Evolutionary conservation across 35 echinoderm and acorn worm species (phyloP).

Genomic region (Hemicentrotus pulcherrimus): DNA sequence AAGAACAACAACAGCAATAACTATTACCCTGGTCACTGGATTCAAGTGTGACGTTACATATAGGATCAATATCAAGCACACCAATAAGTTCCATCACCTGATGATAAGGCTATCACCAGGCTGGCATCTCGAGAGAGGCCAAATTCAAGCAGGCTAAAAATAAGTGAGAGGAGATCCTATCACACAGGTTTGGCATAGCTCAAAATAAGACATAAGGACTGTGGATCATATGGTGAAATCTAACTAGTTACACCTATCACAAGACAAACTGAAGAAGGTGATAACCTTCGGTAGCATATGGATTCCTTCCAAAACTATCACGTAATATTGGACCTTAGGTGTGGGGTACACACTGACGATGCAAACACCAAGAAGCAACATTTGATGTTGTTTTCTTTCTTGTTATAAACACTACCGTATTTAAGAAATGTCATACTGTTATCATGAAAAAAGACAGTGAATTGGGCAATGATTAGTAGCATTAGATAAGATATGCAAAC

Average conservation of each 20-base stretch:
- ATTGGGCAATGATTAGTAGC: not conserved
- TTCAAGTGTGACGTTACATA: too few relatives aligned
- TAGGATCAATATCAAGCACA: not conserved
- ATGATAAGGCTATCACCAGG: not conserved
- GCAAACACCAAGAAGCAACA: not conserved
- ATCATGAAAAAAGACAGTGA: not conserved
- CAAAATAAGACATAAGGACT: not conserved
- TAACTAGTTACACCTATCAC: not conserved
- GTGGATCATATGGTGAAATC: not conserved
- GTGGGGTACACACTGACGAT: not conserved
- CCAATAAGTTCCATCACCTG: not conserved
- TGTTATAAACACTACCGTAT: not conserved
- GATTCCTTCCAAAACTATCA: conserved; percentile 12
- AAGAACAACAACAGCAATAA: too few relatives aligned
- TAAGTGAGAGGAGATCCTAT: conserved; percentile 17
- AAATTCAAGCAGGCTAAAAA: not conserved
- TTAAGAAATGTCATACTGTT: not conserved
- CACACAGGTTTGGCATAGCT: not conserved
- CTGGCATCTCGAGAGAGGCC: not conserved
- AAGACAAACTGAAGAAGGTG: not conserved
- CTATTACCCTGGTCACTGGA: too few relatives aligned
- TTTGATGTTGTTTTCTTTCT: not conserved
- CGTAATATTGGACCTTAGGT: not conserved
- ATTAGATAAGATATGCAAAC: not conserved
- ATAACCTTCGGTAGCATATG: not conserved